phyloP scores from a whole-genome alignment of 53 echinoderm and acorn worm species.

The Paracentrotus lividus region DNA sequence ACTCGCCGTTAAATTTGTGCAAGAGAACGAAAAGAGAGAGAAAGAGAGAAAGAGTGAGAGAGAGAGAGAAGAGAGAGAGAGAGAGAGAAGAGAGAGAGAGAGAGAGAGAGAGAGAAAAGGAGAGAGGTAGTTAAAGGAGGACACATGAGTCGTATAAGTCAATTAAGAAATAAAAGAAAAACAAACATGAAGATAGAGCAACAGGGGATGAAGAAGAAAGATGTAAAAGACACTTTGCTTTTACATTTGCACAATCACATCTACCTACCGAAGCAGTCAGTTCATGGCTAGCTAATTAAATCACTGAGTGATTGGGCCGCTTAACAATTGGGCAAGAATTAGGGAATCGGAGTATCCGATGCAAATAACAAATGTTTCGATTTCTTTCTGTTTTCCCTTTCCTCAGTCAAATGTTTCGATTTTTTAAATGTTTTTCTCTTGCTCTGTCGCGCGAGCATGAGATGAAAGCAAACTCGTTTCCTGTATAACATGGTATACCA shows the following conservation, averaged over 20 bases:
- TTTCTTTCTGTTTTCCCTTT: conserved; percentile 7
- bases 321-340: background rate
- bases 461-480: background rate
- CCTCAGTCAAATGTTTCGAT: background rate
- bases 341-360: background rate
- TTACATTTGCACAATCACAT: conserved; percentile 6
- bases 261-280: background rate
- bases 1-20: too few relatives aligned
- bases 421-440: conserved; percentile 8
- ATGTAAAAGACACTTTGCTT: background rate
- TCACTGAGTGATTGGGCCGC: conserved; percentile 10
- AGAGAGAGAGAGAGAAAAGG: too few relatives aligned
- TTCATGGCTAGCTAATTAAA: conserved; percentile 31
- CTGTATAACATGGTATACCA: background rate
- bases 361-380: conserved; percentile 37
- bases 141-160: too few relatives aligned
- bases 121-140: too few relatives aligned
- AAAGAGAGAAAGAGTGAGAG: too few relatives aligned
- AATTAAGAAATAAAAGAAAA: too few relatives aligned
- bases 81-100: too few relatives aligned
- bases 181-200: background rate
- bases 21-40: too few relatives aligned
- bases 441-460: too few relatives aligned
- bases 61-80: too few relatives aligned
- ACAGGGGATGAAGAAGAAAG: background rate